Evolutionary conservation across 30 jellyfish, hydroid and myxozoan genomes (phyloP).

Genomic region (Sanderia malayensis): DNA sequence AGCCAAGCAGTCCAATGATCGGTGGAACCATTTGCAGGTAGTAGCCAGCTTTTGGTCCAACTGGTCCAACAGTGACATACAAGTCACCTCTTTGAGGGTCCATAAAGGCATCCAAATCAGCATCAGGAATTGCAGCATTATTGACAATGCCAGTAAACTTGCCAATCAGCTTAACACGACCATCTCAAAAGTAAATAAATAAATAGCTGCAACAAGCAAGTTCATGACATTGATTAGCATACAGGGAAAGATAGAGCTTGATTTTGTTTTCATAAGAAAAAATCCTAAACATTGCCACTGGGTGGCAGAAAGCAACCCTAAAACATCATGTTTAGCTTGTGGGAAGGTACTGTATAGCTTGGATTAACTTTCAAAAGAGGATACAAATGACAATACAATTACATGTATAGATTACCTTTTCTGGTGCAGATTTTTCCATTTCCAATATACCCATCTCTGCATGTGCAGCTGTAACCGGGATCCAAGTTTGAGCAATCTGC

Average conservation of each 20-base stretch:
- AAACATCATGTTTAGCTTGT: no score
- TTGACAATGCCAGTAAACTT: constrained; percentile 50
- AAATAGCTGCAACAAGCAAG: no score
- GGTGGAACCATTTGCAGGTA: constrained; percentile 63
- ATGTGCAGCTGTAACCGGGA: constrained; percentile 49
- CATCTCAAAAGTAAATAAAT: constrained; percentile 13
- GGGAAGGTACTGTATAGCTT: no score
- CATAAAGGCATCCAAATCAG: constrained; percentile 36
- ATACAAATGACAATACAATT: no score
- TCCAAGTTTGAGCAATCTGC: constrained; percentile 44
- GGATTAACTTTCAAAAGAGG: no score
- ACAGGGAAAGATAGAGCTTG: no score
- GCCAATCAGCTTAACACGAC: constrained; percentile 36
- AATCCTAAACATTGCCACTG: no score
- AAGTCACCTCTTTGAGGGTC: constrained; percentile 24
- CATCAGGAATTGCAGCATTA: constrained; percentile 16
- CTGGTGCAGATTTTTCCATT: constrained; percentile 53
- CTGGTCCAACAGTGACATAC: constrained; percentile 38
- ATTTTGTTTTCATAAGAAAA: no score
- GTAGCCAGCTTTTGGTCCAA: constrained; percentile 29
- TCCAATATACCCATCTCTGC: constrained; percentile 43
- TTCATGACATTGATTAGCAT: no score
- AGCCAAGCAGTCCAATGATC: constrained; percentile 47
- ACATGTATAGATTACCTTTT: no score
- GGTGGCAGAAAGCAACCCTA: no score